phyloP scores from a whole-genome alignment of 2,113 vertebrate species.

The Cariama cristata region DNA sequence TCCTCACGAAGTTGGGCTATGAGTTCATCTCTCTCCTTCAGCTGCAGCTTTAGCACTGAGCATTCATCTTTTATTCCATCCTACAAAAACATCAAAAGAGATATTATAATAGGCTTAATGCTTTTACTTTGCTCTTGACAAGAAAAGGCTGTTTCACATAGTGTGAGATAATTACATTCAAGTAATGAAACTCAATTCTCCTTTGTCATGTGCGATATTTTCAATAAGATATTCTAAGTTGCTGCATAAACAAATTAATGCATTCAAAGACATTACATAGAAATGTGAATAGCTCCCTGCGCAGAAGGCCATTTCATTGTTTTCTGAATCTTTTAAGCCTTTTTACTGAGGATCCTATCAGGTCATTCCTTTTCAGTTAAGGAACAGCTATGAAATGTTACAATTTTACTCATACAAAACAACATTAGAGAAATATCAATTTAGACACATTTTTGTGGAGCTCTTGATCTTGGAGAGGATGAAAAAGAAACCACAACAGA shows the following conservation, averaged over 20 bases:
- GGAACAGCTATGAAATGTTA: neutral
- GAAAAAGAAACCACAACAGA: neutral
- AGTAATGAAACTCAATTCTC: conserved; percentile 68
- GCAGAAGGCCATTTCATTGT: conserved; percentile 22
- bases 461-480: neutral
- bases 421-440: conserved; percentile 1
- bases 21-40: conserved; percentile 92
- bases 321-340: conserved; percentile 18
- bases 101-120: conserved; percentile 61
- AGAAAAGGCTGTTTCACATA: conserved; percentile 62
- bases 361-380: neutral
- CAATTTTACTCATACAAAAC: conserved; percentile 4
- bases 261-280: neutral
- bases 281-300: conserved; percentile 22
- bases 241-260: conserved; percentile 62
- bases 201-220: conserved; percentile 50
- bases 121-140: conserved; percentile 61
- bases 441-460: neutral
- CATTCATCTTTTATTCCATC: conserved; percentile 92
- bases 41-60: conserved; percentile 85
- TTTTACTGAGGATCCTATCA: conserved; percentile 1
- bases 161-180: conserved; percentile 63
- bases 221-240: conserved; percentile 58
- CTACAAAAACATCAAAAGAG: conserved; percentile 82
- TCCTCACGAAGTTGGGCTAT: conserved; percentile 90